phyloP scores from a whole-genome alignment of 2,888 invertebrate species.

The Drosophila putrida region DNA sequence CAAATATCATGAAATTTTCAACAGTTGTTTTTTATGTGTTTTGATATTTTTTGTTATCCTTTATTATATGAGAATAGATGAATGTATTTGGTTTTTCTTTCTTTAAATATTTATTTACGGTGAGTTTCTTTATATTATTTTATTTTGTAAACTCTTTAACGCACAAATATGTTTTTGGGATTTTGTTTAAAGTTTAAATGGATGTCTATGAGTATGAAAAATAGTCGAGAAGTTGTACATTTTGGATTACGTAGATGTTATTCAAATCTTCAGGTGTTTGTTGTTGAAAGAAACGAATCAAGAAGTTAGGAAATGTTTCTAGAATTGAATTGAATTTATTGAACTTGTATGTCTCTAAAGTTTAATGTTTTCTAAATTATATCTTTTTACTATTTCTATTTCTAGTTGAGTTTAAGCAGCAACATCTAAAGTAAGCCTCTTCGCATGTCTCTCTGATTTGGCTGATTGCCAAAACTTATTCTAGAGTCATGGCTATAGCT shows the following conservation, averaged over 20 bases:
- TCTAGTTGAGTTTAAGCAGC: conserved; percentile 42
- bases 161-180: conserved; percentile 46
- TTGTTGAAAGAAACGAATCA: conserved; percentile 9
- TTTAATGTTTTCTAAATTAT: conserved; percentile 1
- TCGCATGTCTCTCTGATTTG: conserved; percentile 28
- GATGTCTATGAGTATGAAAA: conserved; percentile 21
- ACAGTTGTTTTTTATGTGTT: conserved; percentile 47
- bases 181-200: conserved; percentile 31
- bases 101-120: conserved; percentile 7
- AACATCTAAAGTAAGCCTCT: conserved; percentile 53
- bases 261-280: conserved; percentile 47
- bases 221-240: conserved; percentile 71
- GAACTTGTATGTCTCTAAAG: conserved; percentile 13
- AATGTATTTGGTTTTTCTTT: conserved; percentile 31
- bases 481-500: conserved; percentile 26
- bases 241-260: conserved; percentile 69
- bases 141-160: conserved; percentile 42
- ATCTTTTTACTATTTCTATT: conserved; percentile 15
- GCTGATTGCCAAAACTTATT: conserved; percentile 43
- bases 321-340: not conserved
- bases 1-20: conserved; percentile 62
- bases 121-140: conserved; percentile 3
- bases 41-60: conserved; percentile 19
- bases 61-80: conserved; percentile 40
- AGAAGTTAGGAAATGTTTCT: conserved; percentile 14